phyloP scores from a whole-genome alignment of 1,140 invertebrate species.

The Drosophila saltans region DNA sequence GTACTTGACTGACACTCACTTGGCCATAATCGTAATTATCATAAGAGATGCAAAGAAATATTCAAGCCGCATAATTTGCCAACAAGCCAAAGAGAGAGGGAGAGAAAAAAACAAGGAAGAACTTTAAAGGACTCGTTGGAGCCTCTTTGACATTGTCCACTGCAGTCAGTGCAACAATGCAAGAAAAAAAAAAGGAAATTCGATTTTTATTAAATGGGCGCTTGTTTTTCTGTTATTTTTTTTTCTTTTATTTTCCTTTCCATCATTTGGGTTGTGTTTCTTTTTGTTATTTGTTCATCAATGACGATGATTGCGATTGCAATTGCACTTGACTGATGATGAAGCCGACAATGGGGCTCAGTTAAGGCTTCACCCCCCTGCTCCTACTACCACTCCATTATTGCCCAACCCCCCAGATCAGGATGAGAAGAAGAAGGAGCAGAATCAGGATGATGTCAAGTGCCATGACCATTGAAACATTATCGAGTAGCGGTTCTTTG shows the following conservation, averaged over 20 bases:
- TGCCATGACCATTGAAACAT: slow-evolving; percentile 62
- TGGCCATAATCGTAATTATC: slow-evolving; percentile 48
- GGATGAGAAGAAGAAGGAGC: too few species aligned
- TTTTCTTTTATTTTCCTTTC: slow-evolving; percentile 21
- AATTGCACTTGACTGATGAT: slow-evolving; percentile 59
- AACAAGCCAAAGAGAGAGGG: slow-evolving; percentile 21
- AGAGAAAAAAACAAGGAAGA: slow-evolving; percentile 5
- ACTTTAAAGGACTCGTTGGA: slow-evolving; percentile 28
- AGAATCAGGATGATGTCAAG: slow-evolving; percentile 28
- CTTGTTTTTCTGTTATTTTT: slow-evolving; percentile 18
- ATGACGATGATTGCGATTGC: slow-evolving; percentile 26
- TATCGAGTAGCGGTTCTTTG: slow-evolving; percentile 42
- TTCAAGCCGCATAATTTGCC: slow-evolving; percentile 53
- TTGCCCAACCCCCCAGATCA: neutral
- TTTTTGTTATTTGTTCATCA: slow-evolving; percentile 10
- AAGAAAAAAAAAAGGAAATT: slow-evolving; percentile 62
- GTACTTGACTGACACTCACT: slow-evolving; percentile 50
- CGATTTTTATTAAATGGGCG: slow-evolving; percentile 71
- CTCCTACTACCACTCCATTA: neutral
- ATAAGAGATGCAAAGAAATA: slow-evolving; percentile 46
- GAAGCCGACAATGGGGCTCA: slow-evolving; percentile 36
- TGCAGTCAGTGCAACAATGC: neutral
- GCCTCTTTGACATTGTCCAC: slow-evolving; percentile 60
- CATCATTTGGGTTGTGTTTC: neutral
- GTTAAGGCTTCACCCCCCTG: slow-evolving; percentile 20